Conservation (phyloP, 2,113 vertebrate genomes). For the Sardina pilchardus region DNA sequence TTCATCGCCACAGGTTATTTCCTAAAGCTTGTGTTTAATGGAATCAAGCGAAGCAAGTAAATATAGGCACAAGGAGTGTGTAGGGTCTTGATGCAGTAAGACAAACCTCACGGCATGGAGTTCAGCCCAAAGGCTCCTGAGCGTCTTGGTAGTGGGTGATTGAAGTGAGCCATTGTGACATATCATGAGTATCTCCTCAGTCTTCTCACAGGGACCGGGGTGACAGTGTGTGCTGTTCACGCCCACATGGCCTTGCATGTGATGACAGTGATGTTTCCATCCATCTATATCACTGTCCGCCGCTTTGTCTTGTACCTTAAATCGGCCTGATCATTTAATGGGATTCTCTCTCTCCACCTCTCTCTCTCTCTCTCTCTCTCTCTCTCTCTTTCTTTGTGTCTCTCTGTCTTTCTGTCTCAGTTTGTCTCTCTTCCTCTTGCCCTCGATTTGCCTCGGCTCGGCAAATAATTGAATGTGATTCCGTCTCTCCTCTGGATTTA, state of each 20-base stretch:
- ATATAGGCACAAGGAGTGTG: neutral
- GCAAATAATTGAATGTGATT: neutral
- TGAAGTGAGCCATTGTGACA: neutral
- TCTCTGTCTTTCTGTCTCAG: neutral
- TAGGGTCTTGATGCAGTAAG: neutral
- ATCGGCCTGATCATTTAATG: neutral
- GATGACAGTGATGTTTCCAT: constrained; percentile 12
- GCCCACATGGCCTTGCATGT: constrained; percentile 4
- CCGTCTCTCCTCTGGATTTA: no score
- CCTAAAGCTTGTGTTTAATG: constrained; percentile 7
- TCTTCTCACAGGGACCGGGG: neutral
- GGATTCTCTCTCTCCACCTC: neutral
- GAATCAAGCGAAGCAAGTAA: neutral
- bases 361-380: neutral
- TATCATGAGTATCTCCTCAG: neutral
- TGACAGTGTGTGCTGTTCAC: neutral
- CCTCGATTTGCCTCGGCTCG: neutral
- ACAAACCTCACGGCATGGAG: neutral
- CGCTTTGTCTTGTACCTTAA: neutral
- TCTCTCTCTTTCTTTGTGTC: no score
- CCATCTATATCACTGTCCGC: neutral
- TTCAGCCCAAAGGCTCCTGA: neutral
- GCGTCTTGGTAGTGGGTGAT: neutral
- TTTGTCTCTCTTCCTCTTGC: neutral
- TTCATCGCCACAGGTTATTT: neutral